Conservation (phyloP, 2,113 vertebrate species). For the Macroglossus sobrinus region DNA sequence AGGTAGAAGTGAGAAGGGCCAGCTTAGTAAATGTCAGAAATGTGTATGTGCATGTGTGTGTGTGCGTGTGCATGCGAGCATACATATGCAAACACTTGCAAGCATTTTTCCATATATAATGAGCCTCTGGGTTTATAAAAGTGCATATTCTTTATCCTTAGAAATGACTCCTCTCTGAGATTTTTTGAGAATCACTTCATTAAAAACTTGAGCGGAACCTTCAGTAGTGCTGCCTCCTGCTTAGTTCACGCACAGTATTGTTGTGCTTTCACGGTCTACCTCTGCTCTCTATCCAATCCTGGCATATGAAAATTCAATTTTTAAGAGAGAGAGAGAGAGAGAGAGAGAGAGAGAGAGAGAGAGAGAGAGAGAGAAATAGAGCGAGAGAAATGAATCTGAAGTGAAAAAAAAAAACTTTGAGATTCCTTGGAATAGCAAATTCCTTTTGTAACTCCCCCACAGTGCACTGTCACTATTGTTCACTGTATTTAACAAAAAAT, state of each 20-base stretch:
- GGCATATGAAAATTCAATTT: background rate
- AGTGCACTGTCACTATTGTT: background rate
- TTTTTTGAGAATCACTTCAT: background rate
- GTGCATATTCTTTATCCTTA: background rate
- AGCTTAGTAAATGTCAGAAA: background rate
- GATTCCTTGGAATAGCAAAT: slow-evolving; percentile 7
- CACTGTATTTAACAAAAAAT: slow-evolving; percentile 11
- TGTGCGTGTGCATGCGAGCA: no score
- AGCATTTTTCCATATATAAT: background rate
- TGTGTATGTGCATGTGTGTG: background rate
- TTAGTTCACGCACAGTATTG: background rate
- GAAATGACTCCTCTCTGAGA: background rate
- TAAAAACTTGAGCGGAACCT: background rate
- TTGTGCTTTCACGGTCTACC: background rate
- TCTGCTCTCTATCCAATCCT: background rate
- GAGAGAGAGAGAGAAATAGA: background rate
- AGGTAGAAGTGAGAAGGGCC: background rate
- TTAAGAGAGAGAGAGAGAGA: no score
- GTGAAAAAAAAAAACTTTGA: background rate
- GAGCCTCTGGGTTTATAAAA: background rate
- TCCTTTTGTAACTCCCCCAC: background rate
- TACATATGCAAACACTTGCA: fast-evolving
- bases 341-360: background rate
- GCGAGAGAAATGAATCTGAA: background rate
- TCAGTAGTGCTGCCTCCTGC: background rate